Conservation (phyloP, 2,888 invertebrate genomes). For the Phoenoteleia sp. region DNA sequence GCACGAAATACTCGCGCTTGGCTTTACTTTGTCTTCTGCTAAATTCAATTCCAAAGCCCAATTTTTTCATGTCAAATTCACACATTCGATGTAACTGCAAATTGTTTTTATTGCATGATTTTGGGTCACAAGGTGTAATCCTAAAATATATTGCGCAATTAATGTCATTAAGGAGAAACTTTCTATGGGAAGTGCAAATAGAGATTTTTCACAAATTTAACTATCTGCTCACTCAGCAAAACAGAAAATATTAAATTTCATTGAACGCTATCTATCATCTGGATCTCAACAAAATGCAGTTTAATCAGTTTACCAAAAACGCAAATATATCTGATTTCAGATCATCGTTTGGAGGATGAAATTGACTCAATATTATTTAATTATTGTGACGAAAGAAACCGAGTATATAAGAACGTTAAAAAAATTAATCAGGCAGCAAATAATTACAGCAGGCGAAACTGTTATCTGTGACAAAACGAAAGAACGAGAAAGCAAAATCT, state of each 20-base stretch:
- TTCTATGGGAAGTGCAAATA: no score
- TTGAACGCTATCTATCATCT: no score
- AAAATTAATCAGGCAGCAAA: constrained; percentile 30
- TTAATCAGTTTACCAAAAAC: no score
- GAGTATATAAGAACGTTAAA: constrained; percentile 3
- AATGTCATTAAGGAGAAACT: neutral
- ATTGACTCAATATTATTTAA: constrained; percentile 18
- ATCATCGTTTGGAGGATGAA: neutral
- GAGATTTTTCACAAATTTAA: no score
- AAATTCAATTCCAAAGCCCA: constrained; percentile 43
- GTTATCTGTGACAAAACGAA: constrained; percentile 27
- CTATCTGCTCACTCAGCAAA: no score
- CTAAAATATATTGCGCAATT: constrained; percentile 23
- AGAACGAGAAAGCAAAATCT: constrained; percentile 35
- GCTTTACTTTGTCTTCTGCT: constrained; percentile 58
- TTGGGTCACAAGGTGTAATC: neutral
- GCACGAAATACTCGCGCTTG: constrained; percentile 58
- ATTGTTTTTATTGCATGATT: constrained; percentile 31
- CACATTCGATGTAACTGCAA: constrained; percentile 47
- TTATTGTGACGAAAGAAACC: constrained; percentile 5
- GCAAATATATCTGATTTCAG: no score
- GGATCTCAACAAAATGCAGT: no score
- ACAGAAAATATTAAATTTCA: no score
- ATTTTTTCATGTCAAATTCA: constrained; percentile 48
- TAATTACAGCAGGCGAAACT: constrained; percentile 37